Conservation (phyloP, 2,113 vertebrate genomes). For the Hirundichthys speculiger region DNA sequence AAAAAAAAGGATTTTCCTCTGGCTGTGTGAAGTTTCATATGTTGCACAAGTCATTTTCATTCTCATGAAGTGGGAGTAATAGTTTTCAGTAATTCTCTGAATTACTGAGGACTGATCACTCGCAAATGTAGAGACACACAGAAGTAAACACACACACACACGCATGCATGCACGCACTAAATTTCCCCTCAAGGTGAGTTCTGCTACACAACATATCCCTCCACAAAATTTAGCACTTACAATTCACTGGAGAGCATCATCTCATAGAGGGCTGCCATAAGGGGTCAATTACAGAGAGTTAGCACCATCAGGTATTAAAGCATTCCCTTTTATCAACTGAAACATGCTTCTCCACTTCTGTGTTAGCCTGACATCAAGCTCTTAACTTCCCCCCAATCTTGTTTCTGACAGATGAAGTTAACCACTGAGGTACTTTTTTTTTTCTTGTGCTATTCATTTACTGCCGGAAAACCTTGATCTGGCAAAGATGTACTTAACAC, state of each 20-base stretch:
- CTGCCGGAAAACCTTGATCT: constrained; percentile 7
- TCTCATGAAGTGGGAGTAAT: no score
- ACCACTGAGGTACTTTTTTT: constrained; percentile 38
- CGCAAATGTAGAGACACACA: no score
- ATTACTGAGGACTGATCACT: no score
- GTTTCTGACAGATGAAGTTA: constrained; percentile 57
- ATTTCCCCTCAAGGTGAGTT: constrained; percentile 20
- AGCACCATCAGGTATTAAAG: constrained; percentile 60
- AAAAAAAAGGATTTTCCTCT: no score
- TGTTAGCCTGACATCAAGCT: constrained; percentile 48
- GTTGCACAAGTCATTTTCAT: no score
- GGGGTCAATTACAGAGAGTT: constrained; percentile 66
- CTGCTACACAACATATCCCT: constrained; percentile 17
- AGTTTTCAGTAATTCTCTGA: no score
- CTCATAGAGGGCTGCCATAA: constrained; percentile 50
- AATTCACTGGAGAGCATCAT: constrained; percentile 39
- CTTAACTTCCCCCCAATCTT: constrained; percentile 33
- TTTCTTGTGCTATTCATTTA: constrained; percentile 32
- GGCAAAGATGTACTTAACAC: constrained; percentile 3
- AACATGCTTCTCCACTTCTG: constrained; percentile 23
- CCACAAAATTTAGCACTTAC: constrained; percentile 40
- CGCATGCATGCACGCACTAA: not conserved
- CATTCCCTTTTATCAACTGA: constrained; percentile 62
- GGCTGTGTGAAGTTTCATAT: no score
- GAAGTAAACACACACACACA: not conserved